Conservation (phyloP, 2,888 invertebrate genomes). For the Drosophila fungiperda region DNA sequence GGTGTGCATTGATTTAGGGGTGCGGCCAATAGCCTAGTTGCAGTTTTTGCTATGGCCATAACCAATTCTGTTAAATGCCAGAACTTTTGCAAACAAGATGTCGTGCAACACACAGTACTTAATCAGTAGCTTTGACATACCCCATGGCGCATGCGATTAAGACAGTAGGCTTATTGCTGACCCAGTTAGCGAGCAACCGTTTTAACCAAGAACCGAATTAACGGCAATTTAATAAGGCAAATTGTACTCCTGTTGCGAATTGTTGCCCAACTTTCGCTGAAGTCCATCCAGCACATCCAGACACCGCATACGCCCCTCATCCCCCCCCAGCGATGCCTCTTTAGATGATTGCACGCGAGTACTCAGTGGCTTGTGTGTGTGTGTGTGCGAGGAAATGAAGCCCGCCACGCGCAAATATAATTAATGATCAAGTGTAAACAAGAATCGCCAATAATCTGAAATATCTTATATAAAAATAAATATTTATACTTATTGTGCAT, state of each 20-base stretch:
- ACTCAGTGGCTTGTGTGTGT: slow-evolving; percentile 2
- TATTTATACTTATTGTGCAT: background rate
- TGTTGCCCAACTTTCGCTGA: slow-evolving; percentile 32
- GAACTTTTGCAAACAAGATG: slow-evolving; percentile 8
- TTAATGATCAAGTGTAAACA: slow-evolving; percentile 76
- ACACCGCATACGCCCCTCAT: background rate
- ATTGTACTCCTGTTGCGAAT: slow-evolving; percentile 65
- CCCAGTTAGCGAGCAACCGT: slow-evolving; percentile 45
- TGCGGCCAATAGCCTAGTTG: slow-evolving; percentile 42
- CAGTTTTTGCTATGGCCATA: slow-evolving; percentile 22
- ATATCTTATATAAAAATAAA: slow-evolving; percentile 47
- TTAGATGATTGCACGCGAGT: slow-evolving; percentile 59
- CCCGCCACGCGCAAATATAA: slow-evolving; percentile 64
- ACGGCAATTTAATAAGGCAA: slow-evolving; percentile 74
- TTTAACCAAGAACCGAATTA: slow-evolving; percentile 31
- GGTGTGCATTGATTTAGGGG: slow-evolving; percentile 65
- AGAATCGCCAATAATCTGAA: slow-evolving; percentile 53
- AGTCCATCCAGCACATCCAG: slow-evolving; percentile 19
- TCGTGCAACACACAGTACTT: slow-evolving; percentile 21
- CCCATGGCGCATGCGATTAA: slow-evolving; percentile 38
- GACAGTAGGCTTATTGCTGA: slow-evolving; percentile 33
- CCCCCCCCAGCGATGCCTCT: slow-evolving; percentile 11
- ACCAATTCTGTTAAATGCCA: slow-evolving; percentile 22
- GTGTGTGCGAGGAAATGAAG: slow-evolving; percentile 16
- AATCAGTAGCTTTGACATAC: slow-evolving; percentile 27